These are phyloP conservation scores for Enteromius unitaeniatus DNA, from an alignment of 2,797 vertebrate genomes.

Conservation along the genomic window DNA sequence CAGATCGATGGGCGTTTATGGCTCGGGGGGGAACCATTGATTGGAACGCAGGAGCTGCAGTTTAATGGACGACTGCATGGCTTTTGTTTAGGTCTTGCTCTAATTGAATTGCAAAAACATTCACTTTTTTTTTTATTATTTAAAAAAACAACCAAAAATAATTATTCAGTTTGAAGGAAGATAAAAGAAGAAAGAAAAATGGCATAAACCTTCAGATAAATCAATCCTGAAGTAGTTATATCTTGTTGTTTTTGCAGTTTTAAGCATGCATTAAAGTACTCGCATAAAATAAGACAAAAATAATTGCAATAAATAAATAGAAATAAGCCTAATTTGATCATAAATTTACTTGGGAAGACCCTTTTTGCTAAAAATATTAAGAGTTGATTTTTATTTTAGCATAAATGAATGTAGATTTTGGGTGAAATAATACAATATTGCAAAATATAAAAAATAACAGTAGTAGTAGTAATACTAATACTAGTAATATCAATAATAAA, in stretches of 20 bases:
- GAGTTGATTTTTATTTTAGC: not conserved
- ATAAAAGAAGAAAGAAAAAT: not conserved
- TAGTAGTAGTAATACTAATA: too few relatives aligned
- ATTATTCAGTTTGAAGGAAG: too few relatives aligned
- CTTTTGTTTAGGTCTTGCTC: not conserved
- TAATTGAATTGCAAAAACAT: not conserved
- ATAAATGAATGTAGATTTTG: not conserved
- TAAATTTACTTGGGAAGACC: too few relatives aligned
- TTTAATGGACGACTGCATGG: slow-evolving; percentile 62
- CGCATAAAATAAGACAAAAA: not conserved
- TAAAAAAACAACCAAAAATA: too few relatives aligned
- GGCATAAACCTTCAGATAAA: not conserved
- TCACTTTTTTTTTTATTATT: not conserved
- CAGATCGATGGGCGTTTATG: slow-evolving; percentile 86
- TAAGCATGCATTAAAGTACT: not conserved
- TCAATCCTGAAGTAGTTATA: not conserved
- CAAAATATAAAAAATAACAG: too few relatives aligned
- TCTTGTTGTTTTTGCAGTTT: not conserved
- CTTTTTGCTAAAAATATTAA: not conserved
- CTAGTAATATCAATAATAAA: too few relatives aligned
- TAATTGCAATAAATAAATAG: not conserved
- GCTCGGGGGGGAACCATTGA: slow-evolving; percentile 85
- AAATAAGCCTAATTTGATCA: not conserved
- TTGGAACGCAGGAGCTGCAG: slow-evolving; percentile 85
- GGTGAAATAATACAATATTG: too few relatives aligned